Conservation (phyloP, 1,140 invertebrate genomes). For the Papilio polytes region DNA sequence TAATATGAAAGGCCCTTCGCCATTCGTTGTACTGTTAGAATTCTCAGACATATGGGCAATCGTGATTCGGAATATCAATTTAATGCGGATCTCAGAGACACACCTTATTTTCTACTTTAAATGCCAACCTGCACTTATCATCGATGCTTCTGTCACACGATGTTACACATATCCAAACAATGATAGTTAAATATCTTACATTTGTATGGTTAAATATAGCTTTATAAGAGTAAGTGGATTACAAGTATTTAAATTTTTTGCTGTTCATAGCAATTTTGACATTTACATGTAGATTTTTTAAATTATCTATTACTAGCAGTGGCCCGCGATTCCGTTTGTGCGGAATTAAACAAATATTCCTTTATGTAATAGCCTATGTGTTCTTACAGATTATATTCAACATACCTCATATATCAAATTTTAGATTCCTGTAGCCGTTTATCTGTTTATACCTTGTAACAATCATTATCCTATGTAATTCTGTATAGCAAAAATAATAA, state of each 20-base stretch:
- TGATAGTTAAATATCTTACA: neutral
- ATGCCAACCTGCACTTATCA: slow-evolving; percentile 13
- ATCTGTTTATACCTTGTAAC: too few species aligned
- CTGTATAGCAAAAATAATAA: too few species aligned
- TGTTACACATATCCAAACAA: neutral
- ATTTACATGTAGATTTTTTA: too few species aligned
- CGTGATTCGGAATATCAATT: slow-evolving; percentile 17
- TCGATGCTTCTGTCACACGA: neutral
- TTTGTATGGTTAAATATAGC: neutral
- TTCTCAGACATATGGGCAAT: slow-evolving; percentile 16
- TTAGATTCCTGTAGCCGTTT: too few species aligned
- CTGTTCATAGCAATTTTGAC: neutral
- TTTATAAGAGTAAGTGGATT: neutral
- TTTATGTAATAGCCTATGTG: too few species aligned
- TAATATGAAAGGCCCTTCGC: slow-evolving; percentile 5
- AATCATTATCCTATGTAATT: too few species aligned
- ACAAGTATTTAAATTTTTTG: neutral
- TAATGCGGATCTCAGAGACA: slow-evolving; percentile 20
- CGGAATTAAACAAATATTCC: too few species aligned
- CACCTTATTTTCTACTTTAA: slow-evolving; percentile 22
- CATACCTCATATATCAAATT: too few species aligned
- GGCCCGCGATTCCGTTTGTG: too few species aligned
- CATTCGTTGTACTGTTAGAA: slow-evolving; percentile 13
- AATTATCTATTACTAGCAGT: too few species aligned
- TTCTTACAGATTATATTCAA: too few species aligned